Evolutionary conservation across 2,797 vertebrate species (phyloP).

Genomic region (Garrulus glandarius): DNA sequence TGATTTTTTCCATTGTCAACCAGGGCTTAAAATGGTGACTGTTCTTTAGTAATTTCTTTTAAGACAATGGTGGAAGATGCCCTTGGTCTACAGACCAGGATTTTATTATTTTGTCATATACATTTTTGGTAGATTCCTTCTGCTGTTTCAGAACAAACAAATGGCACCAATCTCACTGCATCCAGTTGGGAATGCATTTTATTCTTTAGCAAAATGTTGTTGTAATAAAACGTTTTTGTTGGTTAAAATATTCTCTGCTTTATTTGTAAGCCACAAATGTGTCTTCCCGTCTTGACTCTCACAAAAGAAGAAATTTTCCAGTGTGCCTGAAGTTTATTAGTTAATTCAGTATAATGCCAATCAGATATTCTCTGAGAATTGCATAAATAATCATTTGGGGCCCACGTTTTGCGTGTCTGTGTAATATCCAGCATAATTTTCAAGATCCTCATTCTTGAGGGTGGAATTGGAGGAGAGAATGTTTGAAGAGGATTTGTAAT

Average conservation of each 20-base stretch:
- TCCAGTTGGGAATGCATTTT: slow-evolving; percentile 44
- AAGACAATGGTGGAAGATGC: slow-evolving; percentile 5
- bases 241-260: slow-evolving; percentile 40
- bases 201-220: slow-evolving; percentile 58
- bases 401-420: neutral
- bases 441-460: neutral
- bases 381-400: slow-evolving; percentile 40
- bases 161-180: neutral
- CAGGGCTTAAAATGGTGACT: neutral
- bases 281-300: slow-evolving; percentile 26
- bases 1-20: neutral
- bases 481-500: slow-evolving; percentile 44
- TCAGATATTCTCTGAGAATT: slow-evolving; percentile 44
- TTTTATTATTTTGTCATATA: neutral
- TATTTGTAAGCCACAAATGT: slow-evolving; percentile 49
- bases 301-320: slow-evolving; percentile 56
- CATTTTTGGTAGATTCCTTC: slow-evolving; percentile 19
- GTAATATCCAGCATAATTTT: slow-evolving; percentile 32
- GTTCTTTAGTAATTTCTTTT: neutral
- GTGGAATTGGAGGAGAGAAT: neutral
- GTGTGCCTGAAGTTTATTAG: slow-evolving; percentile 41
- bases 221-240: slow-evolving; percentile 59
- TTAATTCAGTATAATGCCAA: slow-evolving; percentile 55
- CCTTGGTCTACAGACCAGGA: neutral
- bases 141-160: slow-evolving; percentile 14